Percentiles rank a stretch among this genome's conserved stretches.
Evolutionary conservation across 2,888 invertebrate genomes (phyloP).

Genomic region (Caenorhabditis sp.): DNA sequence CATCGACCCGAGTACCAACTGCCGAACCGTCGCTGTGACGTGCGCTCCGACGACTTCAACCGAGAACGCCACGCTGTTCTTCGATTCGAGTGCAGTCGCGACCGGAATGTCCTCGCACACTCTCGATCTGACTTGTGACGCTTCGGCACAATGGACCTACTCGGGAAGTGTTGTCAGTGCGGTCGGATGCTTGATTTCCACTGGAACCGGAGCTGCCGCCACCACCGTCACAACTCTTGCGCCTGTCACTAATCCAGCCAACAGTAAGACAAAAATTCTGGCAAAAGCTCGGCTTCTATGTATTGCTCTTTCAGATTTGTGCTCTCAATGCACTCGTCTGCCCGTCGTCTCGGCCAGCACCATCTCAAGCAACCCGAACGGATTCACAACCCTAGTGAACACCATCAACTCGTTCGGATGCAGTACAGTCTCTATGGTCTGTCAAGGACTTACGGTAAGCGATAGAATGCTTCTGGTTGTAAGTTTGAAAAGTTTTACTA

Average conservation of each 20-base stretch:
- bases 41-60: constrained; percentile 45
- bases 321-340: constrained; percentile 43
- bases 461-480: too few species aligned
- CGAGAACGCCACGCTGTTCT: constrained; percentile 47
- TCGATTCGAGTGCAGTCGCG: constrained; percentile 13
- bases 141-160: constrained; percentile 18
- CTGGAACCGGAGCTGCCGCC: constrained; percentile 16
- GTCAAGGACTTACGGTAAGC: constrained; percentile 34
- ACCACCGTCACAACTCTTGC: constrained; percentile 33
- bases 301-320: constrained; percentile 23
- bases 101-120: constrained; percentile 28
- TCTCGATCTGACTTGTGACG: constrained; percentile 20
- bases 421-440: constrained; percentile 14
- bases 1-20: constrained; percentile 25
- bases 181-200: constrained; percentile 45
- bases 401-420: constrained; percentile 42
- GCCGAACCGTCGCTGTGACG: constrained; percentile 27
- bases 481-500: too few species aligned
- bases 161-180: constrained; percentile 6
- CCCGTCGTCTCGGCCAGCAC: constrained; percentile 17
- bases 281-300: background rate
- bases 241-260: constrained; percentile 38
- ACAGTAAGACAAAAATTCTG: constrained; percentile 1
- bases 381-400: constrained; percentile 37
- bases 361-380: background rate